Evolutionary conservation across 23 tunicate genomes (phyloP), one percentile per base, ranked within the genome.

Genomic region (Ciona savignyi): DNA sequence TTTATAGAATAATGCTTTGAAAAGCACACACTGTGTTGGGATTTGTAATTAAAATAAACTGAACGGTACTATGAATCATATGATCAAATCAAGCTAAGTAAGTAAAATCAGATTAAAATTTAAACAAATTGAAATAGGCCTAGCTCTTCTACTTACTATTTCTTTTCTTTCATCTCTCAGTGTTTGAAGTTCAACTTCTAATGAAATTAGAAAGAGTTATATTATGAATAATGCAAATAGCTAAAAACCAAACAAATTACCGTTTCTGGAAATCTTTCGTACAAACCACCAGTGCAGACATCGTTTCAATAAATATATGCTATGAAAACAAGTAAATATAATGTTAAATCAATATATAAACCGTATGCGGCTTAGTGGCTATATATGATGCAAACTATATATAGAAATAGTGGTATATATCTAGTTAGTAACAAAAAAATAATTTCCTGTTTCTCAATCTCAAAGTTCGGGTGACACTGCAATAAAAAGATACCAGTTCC

Each of bases 221-320:
- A 34, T 19, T 63, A 63, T 23, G 4, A 63, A 63, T 63, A 63
- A 27, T 71, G 27, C 61, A 34, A 27, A 33, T 4, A 71, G 32
- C 22, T 9, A 27, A 33, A 29, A 25, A 2, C 25, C 11, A 33
- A 67, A 0, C 15, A 9, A 77, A 80, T 78, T 35, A 88, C 96
- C 96, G 60, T 88, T 88, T 71, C 71, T 80, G 1, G 86, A 71
- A 34, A 88, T 81, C 68, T 77, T 88, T 35, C 96, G 63, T 28
- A 88, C 96, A 72, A 88, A 88, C 81, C 86, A 88, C 96, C 96
- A 88, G 72, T 88, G 96, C 25, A 88, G 84, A 25, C 77, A 60
- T 26, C 96, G 77, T 51, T 81, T 88, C 32, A 88, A 65, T 21
- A 82, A 63, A 81, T 88, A 88, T 70, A 88, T 80, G 73, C 96